These are phyloP conservation scores for Formicarius rufipectus DNA, from an alignment of 2,113 vertebrate species.

Conservation along the genomic window DNA sequence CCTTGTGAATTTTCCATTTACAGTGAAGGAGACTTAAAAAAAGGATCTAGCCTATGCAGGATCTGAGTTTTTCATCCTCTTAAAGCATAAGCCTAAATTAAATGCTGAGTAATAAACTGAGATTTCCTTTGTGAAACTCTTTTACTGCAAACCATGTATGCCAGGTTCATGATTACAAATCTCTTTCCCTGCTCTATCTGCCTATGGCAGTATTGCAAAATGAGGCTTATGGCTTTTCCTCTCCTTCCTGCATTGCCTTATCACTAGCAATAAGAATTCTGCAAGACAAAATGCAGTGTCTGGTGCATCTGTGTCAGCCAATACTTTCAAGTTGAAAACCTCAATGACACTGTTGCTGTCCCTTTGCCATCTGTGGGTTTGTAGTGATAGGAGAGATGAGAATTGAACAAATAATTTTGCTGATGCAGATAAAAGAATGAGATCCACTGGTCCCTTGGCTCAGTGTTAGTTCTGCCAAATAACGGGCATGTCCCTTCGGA, in stretches of 20 bases:
- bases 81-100: not conserved
- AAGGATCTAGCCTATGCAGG: not conserved
- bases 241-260: not conserved
- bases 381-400: not conserved
- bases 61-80: not conserved
- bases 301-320: not conserved
- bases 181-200: not conserved
- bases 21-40: not conserved
- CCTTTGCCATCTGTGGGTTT: not conserved
- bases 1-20: not conserved
- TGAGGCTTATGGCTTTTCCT: not conserved
- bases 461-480: not conserved
- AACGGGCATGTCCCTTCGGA: not conserved
- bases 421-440: not conserved
- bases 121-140: not conserved
- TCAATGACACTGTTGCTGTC: accelerated
- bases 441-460: not conserved
- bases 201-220: not conserved
- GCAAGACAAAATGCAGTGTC: accelerated
- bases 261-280: not conserved
- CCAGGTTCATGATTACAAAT: not conserved
- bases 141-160: not conserved
- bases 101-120: not conserved
- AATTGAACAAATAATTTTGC: not conserved
- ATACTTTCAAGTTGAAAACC: not conserved